These are phyloP conservation scores for Panthera leo DNA, from an alignment of 2,113 vertebrate species.

Conservation along the genomic window DNA sequence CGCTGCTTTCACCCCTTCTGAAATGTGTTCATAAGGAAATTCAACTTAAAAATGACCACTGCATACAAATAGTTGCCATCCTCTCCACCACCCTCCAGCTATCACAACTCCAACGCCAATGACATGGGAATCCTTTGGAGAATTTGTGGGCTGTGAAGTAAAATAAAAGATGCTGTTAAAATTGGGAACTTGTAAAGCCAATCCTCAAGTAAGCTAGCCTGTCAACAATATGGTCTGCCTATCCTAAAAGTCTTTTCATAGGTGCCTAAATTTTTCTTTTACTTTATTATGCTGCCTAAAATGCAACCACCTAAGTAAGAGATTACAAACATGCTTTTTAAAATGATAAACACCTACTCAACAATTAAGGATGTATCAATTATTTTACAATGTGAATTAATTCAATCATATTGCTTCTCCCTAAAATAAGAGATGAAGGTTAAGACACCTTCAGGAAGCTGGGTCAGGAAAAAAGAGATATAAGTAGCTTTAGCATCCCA, in stretches of 20 bases:
- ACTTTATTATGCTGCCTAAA: conserved; percentile 19
- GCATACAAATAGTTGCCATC: not conserved
- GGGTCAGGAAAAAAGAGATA: not conserved
- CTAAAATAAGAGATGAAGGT: not conserved
- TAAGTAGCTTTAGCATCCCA: not conserved
- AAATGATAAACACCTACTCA: not conserved
- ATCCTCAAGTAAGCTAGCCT: not conserved
- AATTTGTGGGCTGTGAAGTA: not conserved
- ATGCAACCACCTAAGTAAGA: conserved; percentile 40
- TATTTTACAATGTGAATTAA: not conserved
- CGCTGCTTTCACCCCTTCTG: not conserved
- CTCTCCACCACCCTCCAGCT: not conserved
- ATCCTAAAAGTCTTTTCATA: conserved; percentile 12
- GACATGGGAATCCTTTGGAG: not conserved
- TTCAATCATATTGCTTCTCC: not conserved
- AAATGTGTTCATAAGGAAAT: conserved; percentile 31
- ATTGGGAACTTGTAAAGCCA: not conserved
- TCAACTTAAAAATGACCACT: not conserved
- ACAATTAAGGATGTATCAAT: not conserved
- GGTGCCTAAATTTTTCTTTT: not conserved
- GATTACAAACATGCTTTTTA: not conserved
- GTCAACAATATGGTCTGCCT: not conserved
- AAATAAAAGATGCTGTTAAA: conserved; percentile 35
- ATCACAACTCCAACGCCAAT: not conserved
- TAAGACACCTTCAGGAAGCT: not conserved